These are phyloP conservation scores for Lathronympha strigana DNA, from an alignment of 2,888 invertebrate species.

Conservation along the genomic window DNA sequence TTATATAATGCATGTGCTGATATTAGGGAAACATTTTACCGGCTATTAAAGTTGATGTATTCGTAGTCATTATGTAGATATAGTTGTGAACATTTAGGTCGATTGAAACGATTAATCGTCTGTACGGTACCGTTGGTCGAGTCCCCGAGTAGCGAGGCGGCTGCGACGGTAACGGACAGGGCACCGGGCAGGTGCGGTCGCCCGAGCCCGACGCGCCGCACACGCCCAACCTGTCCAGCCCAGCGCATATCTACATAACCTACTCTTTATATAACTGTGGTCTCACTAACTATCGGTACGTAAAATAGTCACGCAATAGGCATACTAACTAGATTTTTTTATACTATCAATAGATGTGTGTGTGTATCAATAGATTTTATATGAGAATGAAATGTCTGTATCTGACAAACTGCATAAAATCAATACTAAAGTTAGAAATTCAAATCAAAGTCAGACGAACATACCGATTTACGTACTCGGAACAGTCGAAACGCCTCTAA, in stretches of 20 bases:
- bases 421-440: too few relatives aligned
- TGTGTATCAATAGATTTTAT: too few relatives aligned
- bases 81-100: slow-evolving; percentile 15
- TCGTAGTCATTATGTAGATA: background rate
- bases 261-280: slow-evolving; percentile 23
- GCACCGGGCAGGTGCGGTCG: slow-evolving; percentile 20
- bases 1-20: too few relatives aligned
- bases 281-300: background rate
- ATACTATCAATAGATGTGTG: too few relatives aligned
- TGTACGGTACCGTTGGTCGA: slow-evolving; percentile 23
- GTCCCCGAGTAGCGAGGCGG: slow-evolving; percentile 18
- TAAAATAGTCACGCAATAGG: slow-evolving; percentile 2
- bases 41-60: slow-evolving; percentile 14
- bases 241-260: slow-evolving; percentile 10
- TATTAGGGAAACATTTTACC: background rate
- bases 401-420: too few relatives aligned
- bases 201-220: background rate
- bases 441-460: too few relatives aligned
- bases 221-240: slow-evolving; percentile 28
- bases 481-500: too few relatives aligned
- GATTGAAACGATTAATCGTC: slow-evolving; percentile 24
- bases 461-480: too few relatives aligned
- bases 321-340: background rate
- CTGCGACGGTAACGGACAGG: slow-evolving; percentile 12
- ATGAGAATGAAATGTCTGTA: too few relatives aligned